These are phyloP conservation scores for Pangasius krempfi DNA, from an alignment of 2,797 vertebrate genomes.

Conservation along the genomic window DNA sequence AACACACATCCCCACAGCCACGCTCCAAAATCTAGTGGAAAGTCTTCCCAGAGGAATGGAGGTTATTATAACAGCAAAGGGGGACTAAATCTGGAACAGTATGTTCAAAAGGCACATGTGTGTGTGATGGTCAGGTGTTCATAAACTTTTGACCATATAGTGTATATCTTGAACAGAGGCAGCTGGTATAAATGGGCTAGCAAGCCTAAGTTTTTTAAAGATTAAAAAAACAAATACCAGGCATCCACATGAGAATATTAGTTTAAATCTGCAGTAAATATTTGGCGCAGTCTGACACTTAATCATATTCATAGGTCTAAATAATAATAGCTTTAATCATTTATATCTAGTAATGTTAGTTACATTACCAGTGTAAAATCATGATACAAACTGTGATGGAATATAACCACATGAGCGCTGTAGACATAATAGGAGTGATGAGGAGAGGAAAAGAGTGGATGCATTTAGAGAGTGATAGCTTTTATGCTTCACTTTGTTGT, in stretches of 20 bases:
- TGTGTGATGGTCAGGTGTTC: neutral
- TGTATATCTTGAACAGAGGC: neutral
- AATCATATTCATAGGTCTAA: neutral
- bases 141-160: neutral
- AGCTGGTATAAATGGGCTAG: neutral
- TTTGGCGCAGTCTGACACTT: neutral
- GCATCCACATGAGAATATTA: neutral
- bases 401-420: neutral
- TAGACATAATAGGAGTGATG: neutral
- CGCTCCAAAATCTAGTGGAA: neutral
- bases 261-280: neutral
- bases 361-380: neutral
- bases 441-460: conserved; percentile 7
- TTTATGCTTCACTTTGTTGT: neutral
- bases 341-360: neutral
- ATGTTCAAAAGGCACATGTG: neutral
- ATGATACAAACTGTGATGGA: neutral
- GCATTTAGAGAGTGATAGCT: neutral
- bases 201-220: neutral
- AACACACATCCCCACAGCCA: neutral
- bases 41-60: neutral
- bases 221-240: neutral
- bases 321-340: neutral
- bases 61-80: neutral
- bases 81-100: too few species aligned